Evolutionary conservation across 2,888 invertebrate species (phyloP).

Genomic region (Sinhomidia bicolor): DNA sequence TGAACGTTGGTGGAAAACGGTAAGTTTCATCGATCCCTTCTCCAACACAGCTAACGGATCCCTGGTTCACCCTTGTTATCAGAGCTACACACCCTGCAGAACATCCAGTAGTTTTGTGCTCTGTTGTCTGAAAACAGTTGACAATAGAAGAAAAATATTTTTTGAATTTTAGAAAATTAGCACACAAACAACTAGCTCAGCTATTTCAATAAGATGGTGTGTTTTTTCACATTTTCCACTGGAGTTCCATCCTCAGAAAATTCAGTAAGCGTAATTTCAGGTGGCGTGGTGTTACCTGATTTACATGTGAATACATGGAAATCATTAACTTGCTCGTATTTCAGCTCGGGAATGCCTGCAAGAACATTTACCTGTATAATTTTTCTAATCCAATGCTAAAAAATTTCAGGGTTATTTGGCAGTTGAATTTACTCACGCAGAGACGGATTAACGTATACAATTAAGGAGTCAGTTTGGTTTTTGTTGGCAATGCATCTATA

Average conservation of each 20-base stretch:
- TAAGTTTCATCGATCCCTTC: constrained; percentile 73
- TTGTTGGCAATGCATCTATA: constrained; percentile 73
- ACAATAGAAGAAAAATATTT: background rate
- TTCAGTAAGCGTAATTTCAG: constrained; percentile 68
- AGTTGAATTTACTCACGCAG: constrained; percentile 50
- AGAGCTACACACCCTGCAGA: constrained; percentile 68
- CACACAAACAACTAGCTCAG: background rate
- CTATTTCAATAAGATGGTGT: too few species aligned
- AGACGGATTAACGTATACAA: constrained; percentile 64
- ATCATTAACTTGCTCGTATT: constrained; percentile 74
- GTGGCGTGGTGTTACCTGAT: constrained; percentile 59
- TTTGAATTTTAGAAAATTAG: background rate
- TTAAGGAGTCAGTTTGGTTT: constrained; percentile 55
- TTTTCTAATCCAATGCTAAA: background rate
- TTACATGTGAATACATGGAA: constrained; percentile 73
- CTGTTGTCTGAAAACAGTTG: constrained; percentile 22
- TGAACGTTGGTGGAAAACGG: constrained; percentile 58
- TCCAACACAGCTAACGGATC: constrained; percentile 70
- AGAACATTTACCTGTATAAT: background rate
- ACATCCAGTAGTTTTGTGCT: constrained; percentile 61
- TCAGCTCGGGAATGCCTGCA: constrained; percentile 64
- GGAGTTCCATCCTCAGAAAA: constrained; percentile 53
- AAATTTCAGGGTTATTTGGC: too few species aligned
- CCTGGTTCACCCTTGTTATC: constrained; percentile 67
- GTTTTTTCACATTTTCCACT: constrained; percentile 60